Evolutionary conservation across 2,797 vertebrate species (phyloP), one percentile per base, ranked within the genome.

Genomic region (Psittacula derbiana): DNA sequence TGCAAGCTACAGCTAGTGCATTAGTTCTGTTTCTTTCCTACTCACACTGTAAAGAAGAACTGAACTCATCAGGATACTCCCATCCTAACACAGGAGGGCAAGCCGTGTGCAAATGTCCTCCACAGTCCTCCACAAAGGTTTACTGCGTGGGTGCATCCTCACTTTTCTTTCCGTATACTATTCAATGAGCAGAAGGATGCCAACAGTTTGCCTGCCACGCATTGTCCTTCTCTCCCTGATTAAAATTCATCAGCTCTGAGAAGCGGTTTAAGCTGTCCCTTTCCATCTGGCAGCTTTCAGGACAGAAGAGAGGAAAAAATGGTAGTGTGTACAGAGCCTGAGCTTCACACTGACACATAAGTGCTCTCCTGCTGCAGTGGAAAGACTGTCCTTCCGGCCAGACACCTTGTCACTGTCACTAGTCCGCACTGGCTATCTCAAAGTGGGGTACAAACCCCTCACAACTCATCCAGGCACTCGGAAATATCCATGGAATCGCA

Each of bases 201-300:
- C 61, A 70, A 38, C 3, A 4, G 47, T 87, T 11, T 74, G 66
- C 10, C 16, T 47, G 57, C 43, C 24, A 4, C 0, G 3, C 38
- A 6, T 75, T n/a, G 2, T 78, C 64, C 55, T 91, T 16, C 47
- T 60, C 47, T 40, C 30, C 80, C 86, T 66, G 73, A 67, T 71
- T 52, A 84, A 80, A 90, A 66, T 80, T 65, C 93, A 74, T 79
- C 62, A 57, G 72, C 75, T 58, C 81, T 58, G 58, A 61, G 90
- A 61, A 82, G 86, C 1, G 5, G 28, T 0, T 0, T 5, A 52
- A 87, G 30, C 47, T 69, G 52, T 74, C 75, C 79, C 76, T 66
- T 79, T 53, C 88, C 85, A 90, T 92, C 66, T 92, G 93, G 71
- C 82, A 80, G 21, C 20, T 91, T 19, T 71, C 75, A 40, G 66